Percentiles rank a stretch among this genome's conserved stretches.
phyloP scores from a whole-genome alignment of 2,888 invertebrate genomes.

The Scelioninae gen. 2 region DNA sequence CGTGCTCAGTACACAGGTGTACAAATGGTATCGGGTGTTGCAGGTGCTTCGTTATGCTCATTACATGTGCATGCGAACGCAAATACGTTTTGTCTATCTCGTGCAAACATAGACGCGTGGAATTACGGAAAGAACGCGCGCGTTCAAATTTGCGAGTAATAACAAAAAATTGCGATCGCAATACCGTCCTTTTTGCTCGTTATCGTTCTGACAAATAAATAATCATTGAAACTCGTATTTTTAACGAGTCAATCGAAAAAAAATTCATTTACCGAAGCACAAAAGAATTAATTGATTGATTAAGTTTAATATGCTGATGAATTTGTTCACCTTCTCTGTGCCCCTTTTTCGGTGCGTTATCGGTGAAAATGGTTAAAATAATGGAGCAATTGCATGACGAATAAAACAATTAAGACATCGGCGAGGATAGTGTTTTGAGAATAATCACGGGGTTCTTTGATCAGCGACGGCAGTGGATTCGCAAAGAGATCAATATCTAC shows the following conservation, averaged over 20 bases:
- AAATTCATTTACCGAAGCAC: too few species aligned
- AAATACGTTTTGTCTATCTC: constrained; percentile 55
- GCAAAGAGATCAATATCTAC: constrained; percentile 48
- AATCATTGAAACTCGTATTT: background rate
- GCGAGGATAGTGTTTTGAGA: constrained; percentile 31
- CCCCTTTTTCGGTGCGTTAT: too few species aligned
- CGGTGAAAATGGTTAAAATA: too few species aligned
- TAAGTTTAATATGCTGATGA: too few species aligned
- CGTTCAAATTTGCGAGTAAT: constrained; percentile 17
- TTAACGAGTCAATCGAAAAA: background rate
- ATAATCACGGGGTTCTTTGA: constrained; percentile 43
- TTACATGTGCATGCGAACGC: constrained; percentile 53
- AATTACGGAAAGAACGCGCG: constrained; percentile 26
- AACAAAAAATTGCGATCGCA: constrained; percentile 15
- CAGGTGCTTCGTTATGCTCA: constrained; percentile 57
- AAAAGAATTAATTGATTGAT: too few species aligned
- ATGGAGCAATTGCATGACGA: constrained; percentile 3
- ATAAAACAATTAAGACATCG: constrained; percentile 44
- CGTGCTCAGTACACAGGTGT: constrained; percentile 52
- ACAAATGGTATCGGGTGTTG: constrained; percentile 51
- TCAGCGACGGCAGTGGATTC: constrained; percentile 31
- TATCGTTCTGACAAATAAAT: constrained; percentile 16
- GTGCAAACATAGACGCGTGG: constrained; percentile 36
- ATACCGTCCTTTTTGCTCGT: constrained; percentile 14
- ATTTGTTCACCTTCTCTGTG: too few species aligned